A percentile compares a stretch with the other conserved stretches of the same genome.
Conservation (phyloP, 2,113 vertebrate genomes). For the Brachypodius melanocephalos region DNA sequence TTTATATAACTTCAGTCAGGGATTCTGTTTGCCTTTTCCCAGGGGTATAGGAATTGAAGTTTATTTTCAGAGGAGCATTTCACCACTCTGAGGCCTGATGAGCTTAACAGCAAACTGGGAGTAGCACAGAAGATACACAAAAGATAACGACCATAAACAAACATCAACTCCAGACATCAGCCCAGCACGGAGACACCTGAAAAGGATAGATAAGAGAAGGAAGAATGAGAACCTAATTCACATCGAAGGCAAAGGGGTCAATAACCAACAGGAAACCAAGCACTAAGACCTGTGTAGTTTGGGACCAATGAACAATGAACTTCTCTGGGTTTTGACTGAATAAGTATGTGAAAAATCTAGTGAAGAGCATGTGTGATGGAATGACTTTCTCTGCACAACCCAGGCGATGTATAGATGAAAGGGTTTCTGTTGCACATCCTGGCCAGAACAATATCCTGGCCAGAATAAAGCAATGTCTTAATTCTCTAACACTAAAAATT, state of each 20-base stretch:
- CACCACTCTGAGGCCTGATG: neutral
- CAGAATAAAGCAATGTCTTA: neutral
- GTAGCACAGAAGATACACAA: neutral
- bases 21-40: neutral
- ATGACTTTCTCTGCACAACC: neutral
- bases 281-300: neutral
- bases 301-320: neutral
- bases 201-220: neutral
- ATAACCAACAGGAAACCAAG: neutral
- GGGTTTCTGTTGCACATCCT: neutral
- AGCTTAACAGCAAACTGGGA: neutral
- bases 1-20: neutral
- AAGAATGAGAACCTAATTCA: neutral
- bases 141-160: accelerated
- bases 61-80: neutral
- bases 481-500: neutral
- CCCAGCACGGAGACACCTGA: accelerated
- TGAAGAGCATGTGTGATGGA: neutral
- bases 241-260: accelerated
- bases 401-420: neutral
- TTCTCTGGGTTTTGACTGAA: neutral
- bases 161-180: neutral
- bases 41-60: neutral
- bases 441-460: neutral
- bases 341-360: neutral